A percentile compares a stretch with the other conserved stretches of the same genome.
These are phyloP conservation scores for Picathartes gymnocephalus DNA, from an alignment of 2,113 vertebrate species.

Conservation along the genomic window DNA sequence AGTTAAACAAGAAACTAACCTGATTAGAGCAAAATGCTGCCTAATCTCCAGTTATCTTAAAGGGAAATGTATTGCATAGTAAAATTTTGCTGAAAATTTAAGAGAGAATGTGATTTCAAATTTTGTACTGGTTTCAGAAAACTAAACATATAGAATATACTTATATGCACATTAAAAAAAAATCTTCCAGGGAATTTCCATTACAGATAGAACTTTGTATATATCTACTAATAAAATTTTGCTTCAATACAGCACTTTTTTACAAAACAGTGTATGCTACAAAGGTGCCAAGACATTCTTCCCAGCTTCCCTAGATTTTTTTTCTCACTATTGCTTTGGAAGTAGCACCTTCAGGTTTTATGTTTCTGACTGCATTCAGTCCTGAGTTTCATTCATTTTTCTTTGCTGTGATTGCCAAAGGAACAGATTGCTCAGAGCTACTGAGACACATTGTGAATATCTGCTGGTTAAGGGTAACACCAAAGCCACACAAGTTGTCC, in stretches of 20 bases:
- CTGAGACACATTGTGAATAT: not conserved
- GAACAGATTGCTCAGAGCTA: not conserved
- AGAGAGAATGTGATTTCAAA: not conserved
- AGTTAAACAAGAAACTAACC: not conserved
- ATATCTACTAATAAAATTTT: not conserved
- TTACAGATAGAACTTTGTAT: not conserved
- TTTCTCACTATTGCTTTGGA: not conserved
- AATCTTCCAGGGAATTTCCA: not conserved
- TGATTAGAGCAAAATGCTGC: not conserved
- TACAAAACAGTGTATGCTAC: not conserved
- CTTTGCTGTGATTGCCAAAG: not conserved
- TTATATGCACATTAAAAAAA: not conserved
- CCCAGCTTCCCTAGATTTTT: not conserved
- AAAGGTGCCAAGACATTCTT: not conserved
- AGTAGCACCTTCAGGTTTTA: not conserved
- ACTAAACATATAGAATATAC: not conserved
- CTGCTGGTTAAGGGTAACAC: not conserved
- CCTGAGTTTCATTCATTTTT: not conserved
- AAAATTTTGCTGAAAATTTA: not conserved
- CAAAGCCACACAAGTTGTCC: rapidly evolving
- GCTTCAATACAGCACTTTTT: not conserved
- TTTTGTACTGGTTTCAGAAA: conserved; percentile 31
- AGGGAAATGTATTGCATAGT: not conserved
- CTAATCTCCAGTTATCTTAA: not conserved
- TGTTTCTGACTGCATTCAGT: not conserved